phyloP scores from a whole-genome alignment of 2,888 invertebrate genomes.

The Pseudococcus viburni region DNA sequence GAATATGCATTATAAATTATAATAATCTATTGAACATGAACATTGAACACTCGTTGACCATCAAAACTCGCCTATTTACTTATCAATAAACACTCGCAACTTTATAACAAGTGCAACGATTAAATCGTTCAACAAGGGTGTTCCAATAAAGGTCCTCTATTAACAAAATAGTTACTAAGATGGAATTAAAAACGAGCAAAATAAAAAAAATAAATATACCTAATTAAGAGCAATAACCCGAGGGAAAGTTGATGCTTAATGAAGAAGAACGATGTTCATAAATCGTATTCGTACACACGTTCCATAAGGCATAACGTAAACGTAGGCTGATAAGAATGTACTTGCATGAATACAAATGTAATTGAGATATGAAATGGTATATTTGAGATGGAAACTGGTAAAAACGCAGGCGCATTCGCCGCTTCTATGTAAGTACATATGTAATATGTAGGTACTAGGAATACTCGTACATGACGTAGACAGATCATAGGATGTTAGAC shows the following conservation, averaged over 20 bases:
- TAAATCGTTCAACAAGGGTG: neutral
- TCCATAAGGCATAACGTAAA: neutral
- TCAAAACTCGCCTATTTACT: neutral
- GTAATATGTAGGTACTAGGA: too few relatives aligned
- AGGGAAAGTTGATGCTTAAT: conserved; percentile 53
- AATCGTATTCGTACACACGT: neutral
- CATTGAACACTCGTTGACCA: neutral
- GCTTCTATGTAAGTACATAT: neutral
- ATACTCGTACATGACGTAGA: neutral
- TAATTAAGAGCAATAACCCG: conserved; percentile 14
- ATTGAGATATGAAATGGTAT: conserved; percentile 42
- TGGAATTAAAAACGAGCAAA: neutral
- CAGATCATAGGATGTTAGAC: conserved; percentile 6
- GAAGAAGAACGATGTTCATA: conserved; percentile 24
- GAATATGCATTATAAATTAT: neutral
- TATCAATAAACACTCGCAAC: neutral
- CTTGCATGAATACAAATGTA: conserved; percentile 47
- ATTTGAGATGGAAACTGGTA: conserved; percentile 46
- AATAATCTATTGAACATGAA: neutral
- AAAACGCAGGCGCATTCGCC: conserved; percentile 11
- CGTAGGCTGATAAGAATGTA: conserved; percentile 34
- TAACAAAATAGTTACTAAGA: neutral
- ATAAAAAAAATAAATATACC: neutral
- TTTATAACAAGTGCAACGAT: neutral
- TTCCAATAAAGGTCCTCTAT: neutral